Conservation (phyloP, 1,140 invertebrate genomes). For the Fragariocoptes setiger region DNA sequence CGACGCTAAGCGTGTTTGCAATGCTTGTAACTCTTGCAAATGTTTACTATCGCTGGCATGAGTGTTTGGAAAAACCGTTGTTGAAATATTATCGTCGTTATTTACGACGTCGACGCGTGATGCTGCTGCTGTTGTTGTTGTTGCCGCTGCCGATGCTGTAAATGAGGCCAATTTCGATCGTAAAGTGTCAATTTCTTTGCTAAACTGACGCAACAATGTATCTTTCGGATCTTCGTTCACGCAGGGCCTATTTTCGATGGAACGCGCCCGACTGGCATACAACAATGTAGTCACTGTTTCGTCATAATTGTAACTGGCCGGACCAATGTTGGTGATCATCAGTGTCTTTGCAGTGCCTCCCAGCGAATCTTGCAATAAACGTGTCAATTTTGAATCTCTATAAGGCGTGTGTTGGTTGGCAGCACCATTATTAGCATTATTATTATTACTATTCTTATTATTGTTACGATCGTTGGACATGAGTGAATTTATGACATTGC, state of each 20-base stretch:
- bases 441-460: neutral
- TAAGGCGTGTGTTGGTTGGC: conserved; percentile 19
- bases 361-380: conserved; percentile 34
- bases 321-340: conserved; percentile 85
- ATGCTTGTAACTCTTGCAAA: neutral
- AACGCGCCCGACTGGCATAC: conserved; percentile 73
- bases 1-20: neutral
- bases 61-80: no score
- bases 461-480: conserved; percentile 17
- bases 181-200: conserved; percentile 39
- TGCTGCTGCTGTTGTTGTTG: neutral
- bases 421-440: neutral
- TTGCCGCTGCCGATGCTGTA: neutral
- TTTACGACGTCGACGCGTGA: no score
- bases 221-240: conserved; percentile 88
- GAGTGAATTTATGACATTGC: conserved; percentile 74
- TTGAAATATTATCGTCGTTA: neutral
- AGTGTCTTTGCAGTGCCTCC: conserved; percentile 78
- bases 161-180: conserved; percentile 11
- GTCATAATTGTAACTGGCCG: conserved; percentile 79
- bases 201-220: conserved; percentile 50
- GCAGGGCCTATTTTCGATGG: conserved; percentile 75
- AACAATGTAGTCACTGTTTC: conserved; percentile 62
- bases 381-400: conserved; percentile 67
- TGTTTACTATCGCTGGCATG: neutral